A percentile compares a stretch with the other conserved stretches of the same genome.
phyloP scores from a whole-genome alignment of 2,888 invertebrate genomes.

The Terebella lapidaria region DNA sequence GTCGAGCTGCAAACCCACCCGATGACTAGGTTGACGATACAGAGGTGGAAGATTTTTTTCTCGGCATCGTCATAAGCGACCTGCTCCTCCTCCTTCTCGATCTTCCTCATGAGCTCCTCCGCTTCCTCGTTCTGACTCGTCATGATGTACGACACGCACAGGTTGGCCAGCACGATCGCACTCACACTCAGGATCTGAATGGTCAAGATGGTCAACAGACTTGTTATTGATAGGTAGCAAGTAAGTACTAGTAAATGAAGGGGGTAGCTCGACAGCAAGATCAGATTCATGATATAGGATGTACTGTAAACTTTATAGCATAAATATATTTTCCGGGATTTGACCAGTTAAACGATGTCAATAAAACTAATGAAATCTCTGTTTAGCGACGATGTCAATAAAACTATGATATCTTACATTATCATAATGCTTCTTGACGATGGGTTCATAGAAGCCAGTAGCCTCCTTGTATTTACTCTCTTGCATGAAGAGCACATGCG shows the following conservation, averaged over 20 bases:
- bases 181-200: conserved; percentile 82
- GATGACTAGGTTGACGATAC: conserved; percentile 97
- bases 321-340: no score
- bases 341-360: no score
- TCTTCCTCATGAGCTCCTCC: conserved; percentile 96
- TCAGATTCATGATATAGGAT: no score
- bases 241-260: no score
- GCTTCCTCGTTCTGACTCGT: conserved; percentile 98
- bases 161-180: conserved; percentile 95
- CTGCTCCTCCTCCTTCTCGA: conserved; percentile 95
- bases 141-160: conserved; percentile 99
- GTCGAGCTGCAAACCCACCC: conserved; percentile 60
- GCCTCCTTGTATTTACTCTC: conserved; percentile 98
- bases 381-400: no score
- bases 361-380: no score
- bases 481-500: conserved; percentile 98
- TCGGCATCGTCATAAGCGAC: conserved; percentile 87
- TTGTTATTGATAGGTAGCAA: no score
- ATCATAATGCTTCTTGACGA: conserved; percentile 90
- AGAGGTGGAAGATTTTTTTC: conserved; percentile 89
- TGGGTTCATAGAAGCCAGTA: conserved; percentile 94
- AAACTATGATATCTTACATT: no score
- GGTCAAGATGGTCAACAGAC: no score
- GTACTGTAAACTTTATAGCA: no score
- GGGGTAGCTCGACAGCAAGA: no score